Evolutionary conservation across 2,888 invertebrate genomes (phyloP).

Genomic region (Cheilosia vulpina): DNA sequence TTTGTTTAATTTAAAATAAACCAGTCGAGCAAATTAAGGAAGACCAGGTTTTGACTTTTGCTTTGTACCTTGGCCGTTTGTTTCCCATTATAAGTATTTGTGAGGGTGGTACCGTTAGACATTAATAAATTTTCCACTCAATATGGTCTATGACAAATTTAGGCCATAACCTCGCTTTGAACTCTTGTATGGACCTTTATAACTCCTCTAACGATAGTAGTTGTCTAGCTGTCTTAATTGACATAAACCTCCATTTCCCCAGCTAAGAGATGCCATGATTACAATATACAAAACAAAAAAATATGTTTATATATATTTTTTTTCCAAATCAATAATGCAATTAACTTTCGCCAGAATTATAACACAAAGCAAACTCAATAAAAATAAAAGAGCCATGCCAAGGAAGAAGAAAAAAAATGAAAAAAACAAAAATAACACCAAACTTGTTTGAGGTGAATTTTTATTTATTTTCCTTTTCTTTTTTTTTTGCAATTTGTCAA

Average conservation of each 20-base stretch:
- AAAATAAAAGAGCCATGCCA: background rate
- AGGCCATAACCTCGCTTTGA: too few species aligned
- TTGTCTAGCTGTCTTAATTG: too few species aligned
- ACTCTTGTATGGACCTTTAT: too few species aligned
- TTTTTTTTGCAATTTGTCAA: constrained; percentile 17
- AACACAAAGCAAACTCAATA: background rate
- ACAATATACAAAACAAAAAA: background rate
- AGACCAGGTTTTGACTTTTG: background rate
- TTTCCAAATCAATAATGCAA: background rate
- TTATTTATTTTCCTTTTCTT: background rate
- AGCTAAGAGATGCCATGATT: too few species aligned
- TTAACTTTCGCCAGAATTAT: constrained; percentile 13
- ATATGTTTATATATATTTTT: background rate
- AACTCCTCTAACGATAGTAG: too few species aligned
- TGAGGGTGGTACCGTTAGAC: too few species aligned
- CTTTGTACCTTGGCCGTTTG: background rate
- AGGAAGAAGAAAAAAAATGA: too few species aligned
- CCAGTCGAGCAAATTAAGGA: background rate
- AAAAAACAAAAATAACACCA: background rate
- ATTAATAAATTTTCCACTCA: too few species aligned
- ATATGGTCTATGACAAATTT: too few species aligned
- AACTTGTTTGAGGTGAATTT: too few species aligned
- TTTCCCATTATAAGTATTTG: too few species aligned
- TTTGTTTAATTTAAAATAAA: background rate
- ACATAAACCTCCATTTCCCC: too few species aligned